Percentiles rank a stretch among this genome's conserved stretches.
phyloP scores from a whole-genome alignment of 2,113 vertebrate genomes.

The Salvelinus fontinalis region DNA sequence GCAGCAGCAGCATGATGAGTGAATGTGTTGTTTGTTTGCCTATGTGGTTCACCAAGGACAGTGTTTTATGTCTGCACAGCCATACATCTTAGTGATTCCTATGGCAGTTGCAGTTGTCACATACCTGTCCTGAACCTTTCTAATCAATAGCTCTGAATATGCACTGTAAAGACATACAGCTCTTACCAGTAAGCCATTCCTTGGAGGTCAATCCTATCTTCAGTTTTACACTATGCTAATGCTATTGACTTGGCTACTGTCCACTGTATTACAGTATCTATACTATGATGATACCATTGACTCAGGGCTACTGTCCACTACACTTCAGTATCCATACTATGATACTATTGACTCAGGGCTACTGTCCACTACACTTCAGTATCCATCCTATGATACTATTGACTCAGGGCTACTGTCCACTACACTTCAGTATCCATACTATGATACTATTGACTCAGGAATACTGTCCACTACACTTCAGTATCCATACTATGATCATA shows the following conservation, averaged over 20 bases:
- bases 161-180: too few species aligned
- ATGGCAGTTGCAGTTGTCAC: background rate
- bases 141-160: too few species aligned
- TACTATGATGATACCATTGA: background rate
- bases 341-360: too few species aligned
- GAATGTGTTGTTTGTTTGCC: slow-evolving; percentile 27
- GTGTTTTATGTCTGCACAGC: slow-evolving; percentile 13
- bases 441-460: too few species aligned
- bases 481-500: too few species aligned
- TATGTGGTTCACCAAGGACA: slow-evolving; percentile 12
- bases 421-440: background rate
- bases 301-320: too few species aligned
- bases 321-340: too few species aligned
- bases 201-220: too few species aligned
- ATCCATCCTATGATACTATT: background rate
- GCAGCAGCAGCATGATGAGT: slow-evolving; percentile 1
- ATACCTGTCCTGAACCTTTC: background rate
- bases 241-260: too few species aligned
- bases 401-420: background rate
- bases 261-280: background rate
- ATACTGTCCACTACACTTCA: too few species aligned
- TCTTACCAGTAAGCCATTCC: too few species aligned
- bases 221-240: too few species aligned
- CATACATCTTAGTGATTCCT: background rate
- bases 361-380: background rate